Evolutionary conservation across 2,888 invertebrate species (phyloP).

Genomic region (Aplocera efformata): DNA sequence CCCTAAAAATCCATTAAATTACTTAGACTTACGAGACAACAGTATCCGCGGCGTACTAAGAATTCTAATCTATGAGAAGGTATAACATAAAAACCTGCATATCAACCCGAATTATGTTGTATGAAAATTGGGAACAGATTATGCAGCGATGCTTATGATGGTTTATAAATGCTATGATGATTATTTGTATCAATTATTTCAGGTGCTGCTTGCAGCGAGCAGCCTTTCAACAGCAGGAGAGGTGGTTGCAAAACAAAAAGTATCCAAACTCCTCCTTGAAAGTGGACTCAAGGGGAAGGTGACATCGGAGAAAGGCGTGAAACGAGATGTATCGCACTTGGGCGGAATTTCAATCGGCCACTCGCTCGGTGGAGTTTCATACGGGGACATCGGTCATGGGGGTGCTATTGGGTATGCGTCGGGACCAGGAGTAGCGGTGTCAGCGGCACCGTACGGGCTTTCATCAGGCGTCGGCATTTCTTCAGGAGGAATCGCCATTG

Average conservation of each 20-base stretch:
- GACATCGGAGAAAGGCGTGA: constrained; percentile 54
- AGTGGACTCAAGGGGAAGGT: constrained; percentile 59
- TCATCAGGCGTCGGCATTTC: constrained; percentile 9
- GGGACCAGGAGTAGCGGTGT: constrained; percentile 12
- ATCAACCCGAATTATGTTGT: too few species aligned
- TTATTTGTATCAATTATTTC: constrained; percentile 29
- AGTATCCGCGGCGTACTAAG: too few species aligned
- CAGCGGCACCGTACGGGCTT: constrained; percentile 5
- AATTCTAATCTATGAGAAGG: too few species aligned
- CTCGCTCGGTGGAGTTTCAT: constrained; percentile 5
- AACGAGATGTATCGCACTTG: constrained; percentile 47
- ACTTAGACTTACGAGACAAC: too few species aligned
- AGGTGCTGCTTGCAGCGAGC: constrained; percentile 64
- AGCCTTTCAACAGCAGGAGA: constrained; percentile 59
- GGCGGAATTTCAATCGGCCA: constrained; percentile 5
- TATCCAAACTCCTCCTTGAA: constrained; percentile 56
- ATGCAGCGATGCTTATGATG: too few species aligned
- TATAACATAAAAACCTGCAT: too few species aligned
- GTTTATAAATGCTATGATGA: not conserved
- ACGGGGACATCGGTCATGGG: constrained; percentile 6
- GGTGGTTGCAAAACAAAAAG: constrained; percentile 45
- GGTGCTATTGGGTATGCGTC: constrained; percentile 11
- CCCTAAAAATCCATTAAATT: too few species aligned
- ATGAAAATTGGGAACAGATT: too few species aligned
- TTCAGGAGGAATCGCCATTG: constrained; percentile 1